These are phyloP conservation scores for Calidris pygmaea DNA, from an alignment of 2,113 vertebrate genomes.

Conservation along the genomic window DNA sequence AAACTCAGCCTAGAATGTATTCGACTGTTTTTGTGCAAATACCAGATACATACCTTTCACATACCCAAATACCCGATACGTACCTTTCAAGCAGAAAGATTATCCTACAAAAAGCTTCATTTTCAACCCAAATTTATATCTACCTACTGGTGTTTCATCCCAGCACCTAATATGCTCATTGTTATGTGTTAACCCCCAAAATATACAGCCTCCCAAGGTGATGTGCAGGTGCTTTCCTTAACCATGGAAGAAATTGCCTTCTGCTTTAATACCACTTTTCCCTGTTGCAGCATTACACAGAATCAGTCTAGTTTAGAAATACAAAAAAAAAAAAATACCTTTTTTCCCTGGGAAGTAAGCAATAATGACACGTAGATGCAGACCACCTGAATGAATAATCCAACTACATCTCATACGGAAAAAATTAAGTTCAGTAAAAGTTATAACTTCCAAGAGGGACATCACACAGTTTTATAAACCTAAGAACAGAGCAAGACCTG, in stretches of 20 bases:
- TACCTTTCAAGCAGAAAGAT: background rate
- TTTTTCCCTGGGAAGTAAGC: background rate
- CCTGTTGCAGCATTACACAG: background rate
- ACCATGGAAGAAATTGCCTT: background rate
- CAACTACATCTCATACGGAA: background rate
- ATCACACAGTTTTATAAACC: background rate
- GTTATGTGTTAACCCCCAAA: background rate
- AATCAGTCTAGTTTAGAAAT: background rate
- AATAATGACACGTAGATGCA: background rate
- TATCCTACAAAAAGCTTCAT: background rate
- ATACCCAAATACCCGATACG: background rate
- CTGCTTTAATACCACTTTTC: background rate
- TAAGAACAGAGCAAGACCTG: background rate
- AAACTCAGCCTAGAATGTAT: background rate
- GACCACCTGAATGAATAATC: background rate
- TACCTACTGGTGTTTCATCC: background rate
- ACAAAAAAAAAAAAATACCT: background rate
- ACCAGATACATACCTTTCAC: background rate
- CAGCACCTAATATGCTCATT: background rate
- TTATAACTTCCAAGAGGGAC: background rate
- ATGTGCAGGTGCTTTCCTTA: background rate
- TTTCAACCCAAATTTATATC: background rate
- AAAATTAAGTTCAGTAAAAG: background rate
- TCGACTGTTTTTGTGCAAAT: background rate
- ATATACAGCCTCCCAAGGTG: background rate